phyloP scores from a whole-genome alignment of 2,888 invertebrate species.

The Microchrysa polita region DNA sequence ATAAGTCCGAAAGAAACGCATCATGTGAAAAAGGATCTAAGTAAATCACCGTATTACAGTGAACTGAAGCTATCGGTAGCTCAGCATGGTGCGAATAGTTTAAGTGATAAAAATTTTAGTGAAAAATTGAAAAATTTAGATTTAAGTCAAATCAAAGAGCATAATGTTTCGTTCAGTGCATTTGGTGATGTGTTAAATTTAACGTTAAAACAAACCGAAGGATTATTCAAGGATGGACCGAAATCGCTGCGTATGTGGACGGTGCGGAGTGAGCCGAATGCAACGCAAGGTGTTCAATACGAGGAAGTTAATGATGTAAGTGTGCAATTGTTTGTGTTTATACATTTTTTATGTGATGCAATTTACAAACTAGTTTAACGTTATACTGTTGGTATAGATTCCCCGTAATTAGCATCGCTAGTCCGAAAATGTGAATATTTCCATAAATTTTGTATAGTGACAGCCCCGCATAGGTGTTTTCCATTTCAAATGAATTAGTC shows the following conservation, averaged over 20 bases:
- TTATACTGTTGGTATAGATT: neutral
- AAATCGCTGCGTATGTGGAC: constrained; percentile 78
- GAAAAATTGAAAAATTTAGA: constrained; percentile 52
- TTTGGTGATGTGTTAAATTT: constrained; percentile 82
- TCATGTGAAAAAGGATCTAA: constrained; percentile 65
- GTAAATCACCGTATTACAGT: constrained; percentile 63
- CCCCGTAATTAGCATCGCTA: neutral
- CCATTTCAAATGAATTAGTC: too few species aligned
- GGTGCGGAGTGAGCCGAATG: constrained; percentile 79
- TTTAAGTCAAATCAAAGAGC: constrained; percentile 60
- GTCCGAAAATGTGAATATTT: neutral
- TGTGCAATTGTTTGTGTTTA: neutral
- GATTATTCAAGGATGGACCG: constrained; percentile 77
- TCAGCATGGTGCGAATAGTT: constrained; percentile 52
- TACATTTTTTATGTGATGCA: neutral
- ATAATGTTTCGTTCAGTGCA: constrained; percentile 79
- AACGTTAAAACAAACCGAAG: constrained; percentile 77
- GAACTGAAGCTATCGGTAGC: constrained; percentile 56
- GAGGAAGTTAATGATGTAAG: constrained; percentile 80
- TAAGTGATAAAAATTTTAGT: constrained; percentile 51
- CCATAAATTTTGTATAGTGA: too few species aligned
- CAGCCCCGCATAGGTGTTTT: too few species aligned
- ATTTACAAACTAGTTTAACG: neutral
- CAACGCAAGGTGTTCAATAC: constrained; percentile 82
- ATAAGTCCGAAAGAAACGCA: constrained; percentile 54